A percentile compares a stretch with the other conserved stretches of the same genome.
These are phyloP conservation scores for Poeciliopsis occidentalis DNA, from an alignment of 2,113 vertebrate genomes.

Conservation along the genomic window DNA sequence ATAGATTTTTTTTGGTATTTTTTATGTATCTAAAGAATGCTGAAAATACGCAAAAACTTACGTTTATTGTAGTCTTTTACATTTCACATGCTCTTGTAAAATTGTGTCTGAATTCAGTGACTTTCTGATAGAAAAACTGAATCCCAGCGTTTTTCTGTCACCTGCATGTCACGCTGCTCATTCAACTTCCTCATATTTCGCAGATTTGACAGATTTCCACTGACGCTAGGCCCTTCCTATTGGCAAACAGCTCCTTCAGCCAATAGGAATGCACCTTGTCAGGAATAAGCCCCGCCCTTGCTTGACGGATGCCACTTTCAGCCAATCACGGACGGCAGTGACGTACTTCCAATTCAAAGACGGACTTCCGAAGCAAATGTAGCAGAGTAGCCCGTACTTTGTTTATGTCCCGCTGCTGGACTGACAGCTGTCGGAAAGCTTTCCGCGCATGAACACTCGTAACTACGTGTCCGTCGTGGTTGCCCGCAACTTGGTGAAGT, in stretches of 20 bases:
- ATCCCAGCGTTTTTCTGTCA: constrained; percentile 22
- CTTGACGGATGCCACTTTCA: constrained; percentile 12
- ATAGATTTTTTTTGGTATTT: too few species aligned
- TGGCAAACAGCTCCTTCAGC: constrained; percentile 37
- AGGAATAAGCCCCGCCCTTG: not conserved
- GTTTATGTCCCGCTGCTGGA: constrained; percentile 76
- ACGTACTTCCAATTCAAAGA: constrained; percentile 47
- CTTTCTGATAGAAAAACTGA: not conserved
- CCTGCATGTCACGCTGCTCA: constrained; percentile 65
- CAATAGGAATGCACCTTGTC: constrained; percentile 21
- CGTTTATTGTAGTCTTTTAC: too few species aligned
- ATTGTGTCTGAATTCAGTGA: too few species aligned
- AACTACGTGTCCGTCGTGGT: not conserved
- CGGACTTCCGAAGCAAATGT: constrained; percentile 72
- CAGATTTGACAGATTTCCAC: constrained; percentile 64
- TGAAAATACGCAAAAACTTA: too few species aligned
- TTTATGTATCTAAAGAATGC: too few species aligned
- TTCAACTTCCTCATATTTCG: constrained; percentile 75
- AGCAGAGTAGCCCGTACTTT: constrained; percentile 72
- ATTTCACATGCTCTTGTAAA: too few species aligned
- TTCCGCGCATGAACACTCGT: not conserved
- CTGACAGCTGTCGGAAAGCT: constrained; percentile 56
- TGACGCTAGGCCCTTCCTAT: constrained; percentile 22
- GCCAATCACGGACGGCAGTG: constrained; percentile 57
- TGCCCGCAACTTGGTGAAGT: not conserved